Conservation (phyloP, 2,888 invertebrate genomes). For the Xanthia togata region DNA sequence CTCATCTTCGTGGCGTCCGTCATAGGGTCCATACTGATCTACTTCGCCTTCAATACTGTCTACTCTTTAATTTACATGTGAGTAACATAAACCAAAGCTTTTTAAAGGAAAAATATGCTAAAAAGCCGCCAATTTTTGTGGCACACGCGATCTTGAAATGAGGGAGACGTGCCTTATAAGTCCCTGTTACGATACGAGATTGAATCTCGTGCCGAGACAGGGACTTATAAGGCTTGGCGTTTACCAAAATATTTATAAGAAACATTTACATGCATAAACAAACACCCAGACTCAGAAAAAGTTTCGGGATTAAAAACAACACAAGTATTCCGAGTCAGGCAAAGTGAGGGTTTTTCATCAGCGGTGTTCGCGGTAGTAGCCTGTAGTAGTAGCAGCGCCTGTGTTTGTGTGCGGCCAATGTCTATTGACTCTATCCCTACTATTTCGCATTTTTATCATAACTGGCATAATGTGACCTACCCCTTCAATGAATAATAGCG, state of each 20-base stretch:
- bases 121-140: background rate
- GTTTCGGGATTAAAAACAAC: background rate
- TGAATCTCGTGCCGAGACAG: too few species aligned
- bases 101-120: background rate
- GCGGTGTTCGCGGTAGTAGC: background rate
- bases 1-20: slow-evolving; percentile 87
- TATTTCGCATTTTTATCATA: background rate
- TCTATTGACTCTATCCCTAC: too few species aligned
- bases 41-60: slow-evolving; percentile 88
- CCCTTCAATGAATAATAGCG: too few species aligned
- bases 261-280: too few species aligned
- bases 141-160: background rate
- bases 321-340: background rate
- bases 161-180: background rate
- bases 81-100: slow-evolving; percentile 77
- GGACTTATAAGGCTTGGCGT: too few species aligned
- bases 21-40: slow-evolving; percentile 86
- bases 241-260: too few species aligned
- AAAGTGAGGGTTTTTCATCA: background rate
- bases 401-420: too few species aligned
- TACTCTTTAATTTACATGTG: slow-evolving; percentile 91
- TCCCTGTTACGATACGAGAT: background rate
- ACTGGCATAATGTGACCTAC: background rate
- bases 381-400: too few species aligned
- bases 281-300: background rate